Evolutionary conservation across 2,888 invertebrate genomes (phyloP).

Genomic region (Eustalomyia histrio): DNA sequence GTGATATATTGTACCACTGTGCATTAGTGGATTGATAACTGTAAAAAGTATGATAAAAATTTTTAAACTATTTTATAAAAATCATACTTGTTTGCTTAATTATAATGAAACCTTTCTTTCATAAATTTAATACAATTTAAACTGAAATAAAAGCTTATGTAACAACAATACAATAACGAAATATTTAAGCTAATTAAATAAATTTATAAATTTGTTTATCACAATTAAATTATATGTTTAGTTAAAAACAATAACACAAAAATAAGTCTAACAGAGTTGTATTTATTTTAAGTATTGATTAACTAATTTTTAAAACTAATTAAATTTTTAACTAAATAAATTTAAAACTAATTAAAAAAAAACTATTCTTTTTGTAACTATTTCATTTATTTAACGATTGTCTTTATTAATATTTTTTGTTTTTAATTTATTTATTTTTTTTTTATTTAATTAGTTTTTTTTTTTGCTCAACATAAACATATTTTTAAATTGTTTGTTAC

Average conservation of each 20-base stretch:
- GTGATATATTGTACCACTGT: constrained; percentile 3
- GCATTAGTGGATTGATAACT: neutral
- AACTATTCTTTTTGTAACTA: neutral
- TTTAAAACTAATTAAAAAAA: neutral
- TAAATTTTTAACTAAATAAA: neutral
- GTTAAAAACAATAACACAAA: neutral
- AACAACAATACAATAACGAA: too few species aligned
- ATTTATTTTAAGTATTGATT: neutral
- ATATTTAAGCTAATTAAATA: neutral
- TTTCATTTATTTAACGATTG: constrained; percentile 52
- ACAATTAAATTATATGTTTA: constrained; percentile 1
- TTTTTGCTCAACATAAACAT: neutral
- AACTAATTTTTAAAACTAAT: constrained; percentile 2
- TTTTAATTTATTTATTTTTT: constrained; percentile 14
- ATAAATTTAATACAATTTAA: constrained; percentile 16
- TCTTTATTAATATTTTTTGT: constrained; percentile 33
- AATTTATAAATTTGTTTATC: neutral
- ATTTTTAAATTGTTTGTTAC: neutral
- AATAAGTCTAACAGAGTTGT: neutral
- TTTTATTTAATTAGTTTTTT: neutral
- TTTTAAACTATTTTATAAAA: neutral
- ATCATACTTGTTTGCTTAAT: constrained; percentile 47
- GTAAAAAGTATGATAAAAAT: neutral
- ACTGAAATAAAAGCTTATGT: neutral
- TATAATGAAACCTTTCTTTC: constrained; percentile 61